Conservation (phyloP, 2,113 vertebrate genomes). For the Archocentrus centrarchus region DNA sequence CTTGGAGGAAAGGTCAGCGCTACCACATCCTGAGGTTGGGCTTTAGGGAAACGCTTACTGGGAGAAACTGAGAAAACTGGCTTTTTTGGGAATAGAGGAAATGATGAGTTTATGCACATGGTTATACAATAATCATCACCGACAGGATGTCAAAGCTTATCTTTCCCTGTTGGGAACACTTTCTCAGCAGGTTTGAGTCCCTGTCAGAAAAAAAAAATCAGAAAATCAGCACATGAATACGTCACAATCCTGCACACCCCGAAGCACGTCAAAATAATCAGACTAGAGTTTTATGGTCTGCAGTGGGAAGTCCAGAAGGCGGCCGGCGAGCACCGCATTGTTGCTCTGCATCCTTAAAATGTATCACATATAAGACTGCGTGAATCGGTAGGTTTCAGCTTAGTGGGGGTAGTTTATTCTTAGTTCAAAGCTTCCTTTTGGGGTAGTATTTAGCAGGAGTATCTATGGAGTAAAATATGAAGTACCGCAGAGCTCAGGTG, state of each 20-base stretch:
- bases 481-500: not conserved
- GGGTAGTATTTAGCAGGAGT: not conserved
- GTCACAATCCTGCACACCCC: not conserved
- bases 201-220: not conserved
- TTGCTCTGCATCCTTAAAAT: not conserved
- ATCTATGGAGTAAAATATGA: not conserved
- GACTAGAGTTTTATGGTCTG: not conserved
- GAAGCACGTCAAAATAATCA: not conserved
- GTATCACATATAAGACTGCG: not conserved
- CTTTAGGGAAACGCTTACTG: not conserved
- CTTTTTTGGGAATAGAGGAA: slow-evolving; percentile 27
- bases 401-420: not conserved
- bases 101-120: slow-evolving; percentile 4
- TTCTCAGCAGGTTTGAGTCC: slow-evolving; percentile 1
- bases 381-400: not conserved
- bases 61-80: not conserved
- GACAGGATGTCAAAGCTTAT: slow-evolving; percentile 45
- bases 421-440: not conserved
- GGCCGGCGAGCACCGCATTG: not conserved
- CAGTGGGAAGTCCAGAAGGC: not conserved
- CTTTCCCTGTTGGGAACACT: slow-evolving; percentile 3
- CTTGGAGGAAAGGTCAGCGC: not conserved
- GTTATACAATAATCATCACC: slow-evolving; percentile 5
- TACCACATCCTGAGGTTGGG: not conserved
- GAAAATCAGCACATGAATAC: not conserved